Evolutionary conservation across 2,888 invertebrate genomes (phyloP), one percentile per base, ranked within the genome.

Genomic region (Tetragonula carbonaria): DNA sequence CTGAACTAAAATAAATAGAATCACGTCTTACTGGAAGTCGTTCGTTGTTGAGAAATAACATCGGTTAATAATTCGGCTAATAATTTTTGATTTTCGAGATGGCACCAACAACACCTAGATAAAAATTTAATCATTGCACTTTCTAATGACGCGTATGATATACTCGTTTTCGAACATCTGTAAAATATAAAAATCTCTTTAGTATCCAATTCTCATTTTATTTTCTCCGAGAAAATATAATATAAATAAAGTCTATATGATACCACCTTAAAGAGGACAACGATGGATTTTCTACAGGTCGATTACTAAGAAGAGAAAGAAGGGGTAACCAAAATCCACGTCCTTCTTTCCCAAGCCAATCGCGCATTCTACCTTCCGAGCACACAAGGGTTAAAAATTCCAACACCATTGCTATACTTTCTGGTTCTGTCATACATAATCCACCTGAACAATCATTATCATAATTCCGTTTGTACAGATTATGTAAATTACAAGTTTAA

Each of bases 291-390:
- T 93, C 93, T 93, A 95, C 93, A 45, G 96, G 95, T 66, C 96
- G 96, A 92, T 96, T 96, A 93, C 97, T 97, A 51, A 98, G 95
- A 93, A 98, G 95, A 82, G 96, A 96, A 16, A 98, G 95, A 84
- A 98, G 95, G 5, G 98, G 97, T 70, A 97, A 96, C 98, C 98
- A 98, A 95, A 98, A 98, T n/a, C 96, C 95, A 4, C 97, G 96
- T 13, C 98, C 98, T 88, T 97, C 96, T 72, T 95, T 95, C 21
- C 98, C 98, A 70, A 98, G 96, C 98, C 98, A 98, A 94, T 98
- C 97, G 88, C 98, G 97, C 95, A 98, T 97, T 86, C 96, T 96
- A 33, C 97, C 97, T 91, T 98, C 98, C 38, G 97, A 96, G 93
- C 98, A 97, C 81, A 98, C 96, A 86, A 97, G 97, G 0, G 97